Evolutionary conservation across 2,113 vertebrate genomes (phyloP).

Genomic region (Mola mola): DNA sequence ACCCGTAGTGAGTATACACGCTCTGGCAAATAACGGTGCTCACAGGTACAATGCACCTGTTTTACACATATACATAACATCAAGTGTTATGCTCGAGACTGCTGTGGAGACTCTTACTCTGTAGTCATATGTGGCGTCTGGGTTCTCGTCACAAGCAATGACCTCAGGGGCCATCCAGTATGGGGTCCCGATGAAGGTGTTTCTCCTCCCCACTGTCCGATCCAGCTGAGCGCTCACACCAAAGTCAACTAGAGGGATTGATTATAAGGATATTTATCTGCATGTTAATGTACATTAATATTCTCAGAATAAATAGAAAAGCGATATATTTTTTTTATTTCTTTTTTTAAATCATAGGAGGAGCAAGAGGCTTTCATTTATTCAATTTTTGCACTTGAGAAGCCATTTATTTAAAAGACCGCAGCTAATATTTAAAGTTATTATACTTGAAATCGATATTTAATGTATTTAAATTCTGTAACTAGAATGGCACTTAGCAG

Average conservation of each 20-base stretch:
- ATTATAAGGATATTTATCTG: neutral
- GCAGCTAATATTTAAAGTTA: no score
- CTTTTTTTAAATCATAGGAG: no score
- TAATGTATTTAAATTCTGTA: no score
- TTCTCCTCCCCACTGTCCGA: conserved; percentile 94
- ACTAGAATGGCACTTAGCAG: no score
- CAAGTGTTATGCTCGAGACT: neutral
- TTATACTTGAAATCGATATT: no score
- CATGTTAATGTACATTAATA: neutral
- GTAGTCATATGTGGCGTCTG: conserved; percentile 98
- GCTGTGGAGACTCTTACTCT: conserved; percentile 81
- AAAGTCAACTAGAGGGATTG: conserved; percentile 88
- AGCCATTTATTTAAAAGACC: no score
- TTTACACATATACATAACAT: accelerated
- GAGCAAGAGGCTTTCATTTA: no score
- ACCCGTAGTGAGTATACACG: no score
- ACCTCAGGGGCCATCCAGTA: conserved; percentile 99
- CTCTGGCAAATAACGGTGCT: no score
- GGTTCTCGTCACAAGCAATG: conserved; percentile 99
- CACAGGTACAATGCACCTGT: neutral
- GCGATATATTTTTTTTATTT: neutral
- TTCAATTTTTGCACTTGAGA: no score
- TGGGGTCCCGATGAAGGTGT: conserved; percentile 97
- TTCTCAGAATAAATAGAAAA: neutral
- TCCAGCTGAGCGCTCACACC: conserved; percentile 98